Evolutionary conservation across 2,888 invertebrate species (phyloP), one percentile per base, ranked within the genome.

Genomic region (Lycophotia porphyrea): DNA sequence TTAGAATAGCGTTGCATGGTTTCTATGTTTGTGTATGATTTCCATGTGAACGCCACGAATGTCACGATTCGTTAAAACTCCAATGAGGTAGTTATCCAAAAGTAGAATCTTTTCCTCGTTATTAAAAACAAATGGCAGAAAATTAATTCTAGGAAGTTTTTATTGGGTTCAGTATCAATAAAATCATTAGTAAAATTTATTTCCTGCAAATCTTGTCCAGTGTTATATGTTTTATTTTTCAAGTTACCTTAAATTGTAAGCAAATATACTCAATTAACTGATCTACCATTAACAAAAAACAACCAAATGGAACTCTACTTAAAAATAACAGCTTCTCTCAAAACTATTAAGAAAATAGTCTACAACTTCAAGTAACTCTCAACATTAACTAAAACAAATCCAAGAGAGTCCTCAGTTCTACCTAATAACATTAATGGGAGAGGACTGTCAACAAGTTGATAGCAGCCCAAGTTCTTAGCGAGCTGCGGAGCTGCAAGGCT

Each of bases 401-500:
- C 58, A 31, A 74, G 66, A 71, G 70, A 74, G 68, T 73, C 42
- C 3, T 49, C 73, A 49, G 73, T 80, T 8, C 18, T 52, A 87
- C 49, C 75, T 85, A 87, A 85, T 87, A 89, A 80, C 72, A 85
- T 87, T 88, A 85, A 89, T 80, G 82, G 76, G 58, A 76, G 74
- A 75, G 72, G 77, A 84, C 84, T 81, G 77, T 81, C 78, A 77
- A 84, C 84, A 76, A 77, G 75, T 80, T 81, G 76, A 80, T 70
- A 78, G 69, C 68, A 55, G 78, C 44, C 66, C 75, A 71, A 80
- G 74, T 80, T 55, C 47, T 55, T 75, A 42, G 64, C 49, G 52
- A 70, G 60, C 75, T 74, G 76, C 44, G 5, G 69, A 69, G 72
- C 64, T 74, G 79, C 36, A 8, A 36, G 63, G 49, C 71, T 71